These are phyloP conservation scores for Fukomys damarensis DNA, from an alignment of 2,113 vertebrate species.

Conservation along the genomic window DNA sequence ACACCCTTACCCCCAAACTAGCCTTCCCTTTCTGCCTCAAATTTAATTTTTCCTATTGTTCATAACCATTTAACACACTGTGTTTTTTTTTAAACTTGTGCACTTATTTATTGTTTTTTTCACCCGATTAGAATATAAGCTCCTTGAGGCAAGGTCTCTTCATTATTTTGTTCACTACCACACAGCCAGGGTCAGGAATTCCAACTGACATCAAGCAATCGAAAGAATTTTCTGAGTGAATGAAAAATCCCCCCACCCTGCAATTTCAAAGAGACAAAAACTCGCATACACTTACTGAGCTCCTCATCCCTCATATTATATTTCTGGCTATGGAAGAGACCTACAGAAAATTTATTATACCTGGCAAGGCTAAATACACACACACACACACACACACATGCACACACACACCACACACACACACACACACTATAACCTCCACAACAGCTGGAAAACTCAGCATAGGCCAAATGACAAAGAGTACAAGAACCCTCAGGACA, in stretches of 20 bases:
- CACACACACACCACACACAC: no score
- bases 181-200: background rate
- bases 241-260: background rate
- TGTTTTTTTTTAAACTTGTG: background rate
- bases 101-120: background rate
- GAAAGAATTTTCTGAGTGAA: background rate
- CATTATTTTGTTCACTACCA: background rate
- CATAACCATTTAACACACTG: background rate
- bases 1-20: rapidly evolving
- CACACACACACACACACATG: background rate
- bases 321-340: background rate
- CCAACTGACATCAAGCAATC: background rate
- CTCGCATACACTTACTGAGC: background rate
- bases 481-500: background rate
- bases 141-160: background rate
- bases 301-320: background rate
- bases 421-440: background rate
- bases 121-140: background rate
- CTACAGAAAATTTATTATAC: background rate
- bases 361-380: background rate
- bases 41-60: rapidly evolving
- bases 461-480: background rate
- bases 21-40: background rate
- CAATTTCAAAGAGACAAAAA: background rate
- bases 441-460: background rate